Percentiles rank a stretch among this genome's conserved stretches.
These are phyloP conservation scores for Acleris sparsana DNA, from an alignment of 2,888 invertebrate genomes.

Conservation along the genomic window DNA sequence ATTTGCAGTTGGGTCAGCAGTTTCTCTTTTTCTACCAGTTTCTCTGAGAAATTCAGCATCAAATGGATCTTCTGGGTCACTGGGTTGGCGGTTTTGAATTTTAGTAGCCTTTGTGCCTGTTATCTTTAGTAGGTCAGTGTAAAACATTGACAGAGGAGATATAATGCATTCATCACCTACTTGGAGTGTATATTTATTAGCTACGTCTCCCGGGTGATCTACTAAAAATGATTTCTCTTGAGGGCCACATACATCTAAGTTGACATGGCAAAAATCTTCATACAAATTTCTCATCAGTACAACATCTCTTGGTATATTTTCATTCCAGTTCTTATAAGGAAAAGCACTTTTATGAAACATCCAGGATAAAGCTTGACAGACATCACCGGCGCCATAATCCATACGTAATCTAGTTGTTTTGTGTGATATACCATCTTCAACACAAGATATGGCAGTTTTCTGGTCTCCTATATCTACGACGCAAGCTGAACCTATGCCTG, in stretches of 20 bases:
- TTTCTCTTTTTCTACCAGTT: conserved; percentile 86
- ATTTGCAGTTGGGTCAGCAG: conserved; percentile 68
- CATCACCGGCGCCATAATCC: conserved; percentile 96
- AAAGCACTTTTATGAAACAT: conserved; percentile 95
- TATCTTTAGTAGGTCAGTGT: conserved; percentile 93
- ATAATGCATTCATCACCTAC: conserved; percentile 97
- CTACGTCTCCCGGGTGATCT: conserved; percentile 87
- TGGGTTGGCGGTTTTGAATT: conserved; percentile 87
- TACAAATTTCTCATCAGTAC: conserved; percentile 92
- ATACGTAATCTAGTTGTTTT: conserved; percentile 92
- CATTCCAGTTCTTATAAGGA: conserved; percentile 92
- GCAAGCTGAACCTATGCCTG: conserved; percentile 89
- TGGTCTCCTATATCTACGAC: conserved; percentile 98
- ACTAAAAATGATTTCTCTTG: conserved; percentile 91
- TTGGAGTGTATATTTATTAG: conserved; percentile 89
- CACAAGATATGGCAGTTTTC: conserved; percentile 97
- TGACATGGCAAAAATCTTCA: conserved; percentile 95
- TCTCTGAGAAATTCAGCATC: conserved; percentile 96
- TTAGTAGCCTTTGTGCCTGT: conserved; percentile 90
- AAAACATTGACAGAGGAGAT: conserved; percentile 94
- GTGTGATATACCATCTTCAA: conserved; percentile 97
- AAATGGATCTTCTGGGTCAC: conserved; percentile 96
- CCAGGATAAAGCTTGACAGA: conserved; percentile 95
- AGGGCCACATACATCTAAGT: conserved; percentile 94
- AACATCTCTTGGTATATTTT: conserved; percentile 89